Conservation (phyloP, 2,113 vertebrate species). For the Ursus arctos region DNA sequence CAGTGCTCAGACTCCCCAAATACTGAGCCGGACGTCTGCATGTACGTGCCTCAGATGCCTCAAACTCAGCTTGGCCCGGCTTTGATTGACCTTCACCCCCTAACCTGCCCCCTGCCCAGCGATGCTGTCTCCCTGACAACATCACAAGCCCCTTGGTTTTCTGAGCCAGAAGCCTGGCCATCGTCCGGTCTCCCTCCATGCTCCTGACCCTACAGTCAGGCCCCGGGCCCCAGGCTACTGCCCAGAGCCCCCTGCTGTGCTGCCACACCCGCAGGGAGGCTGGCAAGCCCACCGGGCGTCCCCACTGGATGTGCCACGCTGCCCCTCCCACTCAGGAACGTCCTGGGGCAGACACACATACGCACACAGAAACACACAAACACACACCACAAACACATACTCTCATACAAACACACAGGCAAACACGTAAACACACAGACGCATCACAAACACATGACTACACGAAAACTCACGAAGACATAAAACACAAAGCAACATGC, state of each 20-base stretch:
- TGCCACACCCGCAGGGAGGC: not conserved
- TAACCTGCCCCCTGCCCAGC: not conserved
- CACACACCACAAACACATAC: not conserved
- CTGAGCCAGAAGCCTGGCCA: not conserved
- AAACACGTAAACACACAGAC: not conserved
- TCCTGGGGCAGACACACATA: not conserved
- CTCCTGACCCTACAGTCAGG: no score
- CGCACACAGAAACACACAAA: not conserved
- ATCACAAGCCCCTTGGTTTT: not conserved
- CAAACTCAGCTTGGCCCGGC: not conserved
- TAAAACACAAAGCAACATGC: no score
- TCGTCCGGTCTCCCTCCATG: not conserved
- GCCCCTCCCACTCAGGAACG: fast-evolving
- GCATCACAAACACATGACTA: not conserved
- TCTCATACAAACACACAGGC: not conserved
- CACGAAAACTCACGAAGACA: not conserved
- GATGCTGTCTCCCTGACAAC: not conserved
- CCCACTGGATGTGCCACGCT: not conserved
- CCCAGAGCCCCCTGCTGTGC: not conserved
- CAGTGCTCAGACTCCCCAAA: not conserved
- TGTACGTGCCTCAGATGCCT: fast-evolving
- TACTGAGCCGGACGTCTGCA: fast-evolving
- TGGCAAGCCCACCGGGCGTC: not conserved
- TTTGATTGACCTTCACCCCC: not conserved
- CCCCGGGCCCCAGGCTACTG: not conserved